Evolutionary conservation across 2,797 vertebrate species (phyloP).

Genomic region (Platalea minor): DNA sequence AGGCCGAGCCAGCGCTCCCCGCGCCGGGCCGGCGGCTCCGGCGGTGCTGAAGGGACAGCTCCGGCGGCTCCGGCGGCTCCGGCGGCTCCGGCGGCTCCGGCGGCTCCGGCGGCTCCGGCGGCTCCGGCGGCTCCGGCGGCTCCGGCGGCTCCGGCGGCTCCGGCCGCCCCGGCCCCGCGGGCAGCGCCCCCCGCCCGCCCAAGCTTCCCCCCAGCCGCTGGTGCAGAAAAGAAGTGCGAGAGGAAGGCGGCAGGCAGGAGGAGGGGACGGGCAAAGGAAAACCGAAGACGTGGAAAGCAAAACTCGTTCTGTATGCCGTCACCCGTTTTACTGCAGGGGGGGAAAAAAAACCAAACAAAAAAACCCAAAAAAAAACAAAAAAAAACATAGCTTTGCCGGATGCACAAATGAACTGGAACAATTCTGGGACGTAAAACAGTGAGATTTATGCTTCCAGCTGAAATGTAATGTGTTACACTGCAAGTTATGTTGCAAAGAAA

Average conservation of each 20-base stretch:
- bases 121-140: too few species aligned
- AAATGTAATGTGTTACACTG: neutral
- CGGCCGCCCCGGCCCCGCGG: neutral
- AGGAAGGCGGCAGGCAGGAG: neutral
- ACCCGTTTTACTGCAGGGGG: neutral
- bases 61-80: too few species aligned
- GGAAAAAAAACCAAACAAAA: too few species aligned
- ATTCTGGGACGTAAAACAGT: rapidly evolving
- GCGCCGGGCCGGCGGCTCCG: neutral
- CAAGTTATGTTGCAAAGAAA: neutral
- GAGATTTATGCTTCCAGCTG: neutral
- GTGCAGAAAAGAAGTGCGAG: too few species aligned
- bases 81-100: neutral
- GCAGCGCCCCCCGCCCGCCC: neutral
- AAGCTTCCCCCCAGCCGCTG: neutral
- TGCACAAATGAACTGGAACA: neutral
- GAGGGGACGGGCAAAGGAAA: neutral
- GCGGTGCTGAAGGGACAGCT: slow-evolving; percentile 64
- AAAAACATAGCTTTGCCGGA: neutral
- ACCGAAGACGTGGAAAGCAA: neutral
- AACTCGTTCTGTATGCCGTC: neutral
- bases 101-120: neutral
- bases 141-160: neutral
- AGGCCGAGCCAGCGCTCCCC: neutral
- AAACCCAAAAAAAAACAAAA: neutral